Percentiles rank a stretch among this genome's conserved stretches.
These are phyloP conservation scores for Aplodontia rufa DNA, from an alignment of 2,113 vertebrate genomes.

Conservation along the genomic window DNA sequence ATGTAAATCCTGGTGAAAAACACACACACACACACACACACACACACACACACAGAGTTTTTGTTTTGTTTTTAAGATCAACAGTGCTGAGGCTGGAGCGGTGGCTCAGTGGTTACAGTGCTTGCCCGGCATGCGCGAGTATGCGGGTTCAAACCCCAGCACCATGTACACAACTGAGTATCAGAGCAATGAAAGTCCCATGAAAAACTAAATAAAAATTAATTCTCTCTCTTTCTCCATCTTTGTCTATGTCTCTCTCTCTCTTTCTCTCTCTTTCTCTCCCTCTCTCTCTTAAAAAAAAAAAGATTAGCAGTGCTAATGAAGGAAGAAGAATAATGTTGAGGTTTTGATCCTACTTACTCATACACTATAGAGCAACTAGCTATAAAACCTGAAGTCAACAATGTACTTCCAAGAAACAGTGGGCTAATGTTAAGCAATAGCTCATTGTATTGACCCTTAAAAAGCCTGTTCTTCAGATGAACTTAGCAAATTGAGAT, in stretches of 20 bases:
- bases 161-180: no score
- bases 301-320: neutral
- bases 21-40: neutral
- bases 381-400: neutral
- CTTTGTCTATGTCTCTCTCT: no score
- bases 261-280: no score
- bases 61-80: neutral
- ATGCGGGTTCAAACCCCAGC: no score
- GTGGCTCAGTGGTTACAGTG: no score
- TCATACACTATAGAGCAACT: neutral
- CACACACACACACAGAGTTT: no score
- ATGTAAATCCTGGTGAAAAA: neutral
- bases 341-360: neutral
- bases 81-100: no score
- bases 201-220: no score
- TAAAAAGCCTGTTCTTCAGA: neutral
- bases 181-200: no score
- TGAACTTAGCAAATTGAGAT: neutral
- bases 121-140: no score
- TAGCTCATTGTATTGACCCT: neutral
- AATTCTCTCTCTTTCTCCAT: no score
- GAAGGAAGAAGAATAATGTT: neutral
- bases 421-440: neutral
- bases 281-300: no score
- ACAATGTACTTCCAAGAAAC: neutral